Conservation (phyloP, 1,140 invertebrate genomes). For the Caerostris darwini region DNA sequence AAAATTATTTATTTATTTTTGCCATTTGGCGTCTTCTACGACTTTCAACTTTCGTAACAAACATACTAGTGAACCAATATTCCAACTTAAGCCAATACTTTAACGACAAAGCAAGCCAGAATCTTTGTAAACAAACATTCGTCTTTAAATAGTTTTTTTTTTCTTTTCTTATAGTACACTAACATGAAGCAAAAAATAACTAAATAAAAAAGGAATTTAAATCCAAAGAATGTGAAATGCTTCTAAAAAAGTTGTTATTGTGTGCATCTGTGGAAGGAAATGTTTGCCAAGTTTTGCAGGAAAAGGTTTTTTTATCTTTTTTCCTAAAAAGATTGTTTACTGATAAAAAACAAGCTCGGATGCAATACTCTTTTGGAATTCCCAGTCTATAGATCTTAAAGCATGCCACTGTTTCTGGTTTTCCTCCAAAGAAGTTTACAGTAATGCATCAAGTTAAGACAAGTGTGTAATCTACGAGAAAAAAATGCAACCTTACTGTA, state of each 20-base stretch:
- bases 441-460: too few species aligned
- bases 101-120: background rate
- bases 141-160: background rate
- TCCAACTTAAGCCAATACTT: background rate
- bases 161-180: background rate
- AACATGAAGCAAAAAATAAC: background rate
- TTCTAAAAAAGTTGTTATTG: background rate
- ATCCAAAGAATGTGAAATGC: background rate
- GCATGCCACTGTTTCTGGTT: too few species aligned
- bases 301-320: background rate
- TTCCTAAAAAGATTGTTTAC: conserved; percentile 9
- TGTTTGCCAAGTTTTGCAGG: background rate
- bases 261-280: background rate
- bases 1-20: too few species aligned
- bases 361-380: background rate
- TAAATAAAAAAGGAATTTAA: background rate
- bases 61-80: background rate
- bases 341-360: background rate
- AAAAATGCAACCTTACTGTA: too few species aligned
- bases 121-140: background rate
- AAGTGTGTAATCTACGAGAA: too few species aligned
- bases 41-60: background rate
- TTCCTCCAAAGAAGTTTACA: too few species aligned
- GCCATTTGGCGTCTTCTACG: too few species aligned
- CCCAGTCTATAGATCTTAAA: too few species aligned